Percentiles rank a stretch among this genome's conserved stretches.
Conservation (phyloP, 2,113 vertebrate genomes). For the Bombycilla garrulus region DNA sequence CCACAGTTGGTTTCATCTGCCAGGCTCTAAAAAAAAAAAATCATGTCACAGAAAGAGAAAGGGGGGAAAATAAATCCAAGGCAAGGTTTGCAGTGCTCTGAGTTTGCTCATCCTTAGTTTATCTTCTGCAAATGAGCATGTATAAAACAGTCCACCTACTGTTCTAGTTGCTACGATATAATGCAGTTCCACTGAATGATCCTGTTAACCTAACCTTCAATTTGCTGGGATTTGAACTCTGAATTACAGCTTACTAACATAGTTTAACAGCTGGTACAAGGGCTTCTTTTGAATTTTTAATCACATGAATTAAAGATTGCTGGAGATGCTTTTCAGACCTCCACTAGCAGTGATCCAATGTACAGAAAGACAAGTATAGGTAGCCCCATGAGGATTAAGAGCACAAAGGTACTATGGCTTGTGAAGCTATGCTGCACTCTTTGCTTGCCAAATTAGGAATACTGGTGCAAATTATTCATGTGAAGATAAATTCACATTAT, state of each 20-base stretch:
- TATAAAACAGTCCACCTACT: slow-evolving; percentile 73
- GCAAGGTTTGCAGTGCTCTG: slow-evolving; percentile 46
- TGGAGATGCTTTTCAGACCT: slow-evolving; percentile 74
- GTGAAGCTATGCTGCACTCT: neutral
- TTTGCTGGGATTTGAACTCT: slow-evolving; percentile 83
- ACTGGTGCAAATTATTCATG: slow-evolving; percentile 38
- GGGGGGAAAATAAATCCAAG: slow-evolving; percentile 45
- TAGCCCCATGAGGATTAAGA: slow-evolving; percentile 55
- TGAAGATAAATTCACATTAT: slow-evolving; percentile 27
- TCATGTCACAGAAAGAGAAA: slow-evolving; percentile 9
- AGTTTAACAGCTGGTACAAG: slow-evolving; percentile 83
- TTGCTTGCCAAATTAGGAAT: slow-evolving; percentile 22
- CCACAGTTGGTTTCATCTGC: slow-evolving; percentile 38
- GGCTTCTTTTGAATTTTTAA: slow-evolving; percentile 84
- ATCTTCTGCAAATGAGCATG: slow-evolving; percentile 69
- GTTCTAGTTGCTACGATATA: slow-evolving; percentile 68
- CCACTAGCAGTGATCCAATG: slow-evolving; percentile 68
- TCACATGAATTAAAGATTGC: slow-evolving; percentile 83
- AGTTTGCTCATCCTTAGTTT: slow-evolving; percentile 68
- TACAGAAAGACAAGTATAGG: slow-evolving; percentile 73
- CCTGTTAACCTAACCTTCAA: slow-evolving; percentile 83
- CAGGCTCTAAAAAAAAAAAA: slow-evolving; percentile 49
- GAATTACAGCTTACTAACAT: slow-evolving; percentile 79
- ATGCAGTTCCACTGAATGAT: slow-evolving; percentile 76
- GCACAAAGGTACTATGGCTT: slow-evolving; percentile 36